These are phyloP conservation scores for Nettapus auritus DNA, from an alignment of 2,113 vertebrate species.

Conservation along the genomic window DNA sequence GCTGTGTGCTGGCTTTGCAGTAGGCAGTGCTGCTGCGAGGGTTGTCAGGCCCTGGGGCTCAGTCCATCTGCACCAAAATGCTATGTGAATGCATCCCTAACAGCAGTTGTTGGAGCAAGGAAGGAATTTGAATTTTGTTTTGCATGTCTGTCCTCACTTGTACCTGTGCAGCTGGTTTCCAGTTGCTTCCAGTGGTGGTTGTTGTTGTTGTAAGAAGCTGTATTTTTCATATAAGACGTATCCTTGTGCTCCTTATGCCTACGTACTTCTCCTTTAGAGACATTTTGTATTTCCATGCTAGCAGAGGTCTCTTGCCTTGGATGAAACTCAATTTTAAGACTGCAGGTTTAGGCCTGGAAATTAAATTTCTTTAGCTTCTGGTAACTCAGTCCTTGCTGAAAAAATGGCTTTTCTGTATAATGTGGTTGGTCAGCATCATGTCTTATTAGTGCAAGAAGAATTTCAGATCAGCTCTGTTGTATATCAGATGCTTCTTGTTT, in stretches of 20 bases:
- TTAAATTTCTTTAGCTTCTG: slow-evolving; percentile 22
- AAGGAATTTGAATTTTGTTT: not conserved
- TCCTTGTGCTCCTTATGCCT: not conserved
- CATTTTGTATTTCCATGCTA: not conserved
- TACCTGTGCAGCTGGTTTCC: not conserved
- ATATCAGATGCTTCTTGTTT: not conserved
- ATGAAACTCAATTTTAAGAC: slow-evolving; percentile 11
- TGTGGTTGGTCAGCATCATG: not conserved
- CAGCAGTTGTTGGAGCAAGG: not conserved
- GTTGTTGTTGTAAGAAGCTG: not conserved
- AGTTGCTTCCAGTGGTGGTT: not conserved
- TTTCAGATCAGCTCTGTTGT: not conserved
- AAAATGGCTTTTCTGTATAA: slow-evolving; percentile 9
- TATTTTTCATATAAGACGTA: not conserved
- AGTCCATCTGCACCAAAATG: not conserved
- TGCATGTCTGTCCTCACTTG: accelerated
- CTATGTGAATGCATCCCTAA: not conserved
- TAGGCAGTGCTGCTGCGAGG: not conserved
- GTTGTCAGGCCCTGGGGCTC: not conserved
- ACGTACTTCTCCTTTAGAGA: not conserved
- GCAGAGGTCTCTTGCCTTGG: not conserved
- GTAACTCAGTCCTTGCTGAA: not conserved
- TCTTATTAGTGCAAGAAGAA: not conserved
- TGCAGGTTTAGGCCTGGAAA: not conserved
- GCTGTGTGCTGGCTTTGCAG: not conserved